These are phyloP conservation scores for Paramormyrops kingsleyae DNA, from an alignment of 2,113 vertebrate genomes.

Conservation along the genomic window DNA sequence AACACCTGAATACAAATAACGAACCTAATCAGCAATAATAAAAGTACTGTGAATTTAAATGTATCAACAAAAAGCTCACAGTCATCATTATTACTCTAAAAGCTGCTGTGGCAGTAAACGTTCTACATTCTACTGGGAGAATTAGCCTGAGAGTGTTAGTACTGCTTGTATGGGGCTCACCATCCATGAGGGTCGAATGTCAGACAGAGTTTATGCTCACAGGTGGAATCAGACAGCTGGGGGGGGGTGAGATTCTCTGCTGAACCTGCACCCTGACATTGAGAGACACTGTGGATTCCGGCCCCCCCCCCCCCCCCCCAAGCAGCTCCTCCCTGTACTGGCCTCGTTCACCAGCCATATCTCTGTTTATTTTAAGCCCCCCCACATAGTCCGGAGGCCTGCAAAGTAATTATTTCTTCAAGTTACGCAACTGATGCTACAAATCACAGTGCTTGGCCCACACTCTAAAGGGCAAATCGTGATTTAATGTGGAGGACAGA, in stretches of 20 bases:
- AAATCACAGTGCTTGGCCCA: slow-evolving; percentile 47
- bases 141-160: not conserved
- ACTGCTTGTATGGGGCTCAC: not conserved
- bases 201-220: not conserved
- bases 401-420: slow-evolving; percentile 59
- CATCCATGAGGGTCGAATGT: not conserved
- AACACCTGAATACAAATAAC: no score
- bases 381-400: slow-evolving; percentile 48
- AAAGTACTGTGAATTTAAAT: not conserved
- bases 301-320: slow-evolving; percentile 17
- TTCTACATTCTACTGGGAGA: not conserved
- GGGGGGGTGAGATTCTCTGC: slow-evolving; percentile 48
- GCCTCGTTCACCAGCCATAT: slow-evolving; percentile 42
- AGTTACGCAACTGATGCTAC: slow-evolving; percentile 53
- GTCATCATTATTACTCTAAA: not conserved
- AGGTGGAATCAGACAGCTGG: slow-evolving; percentile 59
- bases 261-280: slow-evolving; percentile 63
- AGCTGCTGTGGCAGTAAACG: not conserved
- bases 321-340: slow-evolving; percentile 46
- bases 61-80: not conserved
- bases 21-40: not conserved
- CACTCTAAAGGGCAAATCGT: slow-evolving; percentile 45
- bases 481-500: slow-evolving; percentile 45
- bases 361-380: slow-evolving; percentile 60
- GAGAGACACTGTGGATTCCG: slow-evolving; percentile 69